Conservation (phyloP, 2,797 vertebrate species). For the Tokudaia tokunoshimensis region DNA sequence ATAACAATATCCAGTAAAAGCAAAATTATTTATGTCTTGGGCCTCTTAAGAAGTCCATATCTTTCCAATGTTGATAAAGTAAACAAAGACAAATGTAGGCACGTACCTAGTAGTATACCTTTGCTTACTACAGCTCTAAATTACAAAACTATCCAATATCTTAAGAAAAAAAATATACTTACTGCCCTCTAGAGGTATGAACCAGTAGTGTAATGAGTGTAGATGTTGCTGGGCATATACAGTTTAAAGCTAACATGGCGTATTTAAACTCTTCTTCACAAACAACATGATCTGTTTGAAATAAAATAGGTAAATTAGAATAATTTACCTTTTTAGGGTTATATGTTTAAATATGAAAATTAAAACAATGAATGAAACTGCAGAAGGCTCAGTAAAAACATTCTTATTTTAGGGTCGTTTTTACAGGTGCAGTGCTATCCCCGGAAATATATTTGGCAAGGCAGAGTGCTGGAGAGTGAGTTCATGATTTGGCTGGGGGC, state of each 20-base stretch:
- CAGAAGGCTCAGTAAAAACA: slow-evolving; percentile 27
- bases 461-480: background rate
- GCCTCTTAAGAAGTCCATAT: background rate
- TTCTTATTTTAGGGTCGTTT: background rate
- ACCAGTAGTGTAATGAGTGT: slow-evolving; percentile 98
- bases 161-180: slow-evolving; percentile 88
- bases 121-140: slow-evolving; percentile 35
- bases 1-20: background rate
- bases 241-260: slow-evolving; percentile 98
- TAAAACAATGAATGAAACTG: slow-evolving; percentile 29
- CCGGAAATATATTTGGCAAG: background rate
- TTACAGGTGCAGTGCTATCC: background rate
- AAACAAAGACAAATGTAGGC: slow-evolving; percentile 40
- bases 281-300: slow-evolving; percentile 95
- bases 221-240: slow-evolving; percentile 98
- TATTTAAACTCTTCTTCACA: slow-evolving; percentile 99
- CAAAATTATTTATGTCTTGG: background rate
- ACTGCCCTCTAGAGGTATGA: slow-evolving; percentile 99
- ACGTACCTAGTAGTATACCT: background rate
- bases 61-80: background rate
- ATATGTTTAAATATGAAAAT: slow-evolving; percentile 40
- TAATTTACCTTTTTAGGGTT: slow-evolving; percentile 60
- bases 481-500: fast-evolving
- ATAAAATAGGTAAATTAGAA: slow-evolving; percentile 79
- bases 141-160: slow-evolving; percentile 52